Base-by-base conservation (phyloP, 1,140 invertebrate genomes). In the Lucilia sericata region DNA sequence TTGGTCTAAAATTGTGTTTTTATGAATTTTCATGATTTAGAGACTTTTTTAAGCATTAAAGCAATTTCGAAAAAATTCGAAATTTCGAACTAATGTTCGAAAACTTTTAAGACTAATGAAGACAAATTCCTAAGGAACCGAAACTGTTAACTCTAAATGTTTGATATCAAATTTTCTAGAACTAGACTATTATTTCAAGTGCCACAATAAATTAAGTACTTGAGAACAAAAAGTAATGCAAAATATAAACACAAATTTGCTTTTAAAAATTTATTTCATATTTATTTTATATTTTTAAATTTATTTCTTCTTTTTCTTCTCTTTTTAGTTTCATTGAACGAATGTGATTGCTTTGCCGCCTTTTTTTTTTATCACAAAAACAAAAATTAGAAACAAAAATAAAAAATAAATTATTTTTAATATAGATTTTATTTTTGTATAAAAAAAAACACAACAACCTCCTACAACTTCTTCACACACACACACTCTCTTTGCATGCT, bases 341-440 rank as follows among this genome's bases (percentile, higher is more conserved):
- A 70, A 70, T 70, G 65, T 70, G 65, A 70, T 70, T 70, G 21
- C 21, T 70, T 70, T 70, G 65, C 65, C 65, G 65, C 65, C 65
- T 70, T 70, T 70, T 65, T 51, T 65, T 60, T 60, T 25, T 70
- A 70, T 25, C 65, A 70, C 9, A 19, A 55, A 55, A 2, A 13
- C 2, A 51, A 51, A 55, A 55, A 55, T 55, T 30, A 30, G 25
- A 30, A 55, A 55, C 12, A 14, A 55, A 55, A 70, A n/a, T 60
- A 17, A 60, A 60, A n/a, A 9, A 21, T 70, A 70, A 30, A 30
- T 30, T 30, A 30, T 30, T 21, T 70, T 70, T 70, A 25, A 21
- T 21, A 21, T 70, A 70, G 17, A 21, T 70, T 70, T 70, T 70
- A 21, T 70, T 70, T 70, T 21, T 8, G 21, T 70, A 70, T 21